Evolutionary conservation across 2,888 invertebrate species (phyloP), one percentile per base, ranked within the genome.

Genomic region (Crepidodera aurea): DNA sequence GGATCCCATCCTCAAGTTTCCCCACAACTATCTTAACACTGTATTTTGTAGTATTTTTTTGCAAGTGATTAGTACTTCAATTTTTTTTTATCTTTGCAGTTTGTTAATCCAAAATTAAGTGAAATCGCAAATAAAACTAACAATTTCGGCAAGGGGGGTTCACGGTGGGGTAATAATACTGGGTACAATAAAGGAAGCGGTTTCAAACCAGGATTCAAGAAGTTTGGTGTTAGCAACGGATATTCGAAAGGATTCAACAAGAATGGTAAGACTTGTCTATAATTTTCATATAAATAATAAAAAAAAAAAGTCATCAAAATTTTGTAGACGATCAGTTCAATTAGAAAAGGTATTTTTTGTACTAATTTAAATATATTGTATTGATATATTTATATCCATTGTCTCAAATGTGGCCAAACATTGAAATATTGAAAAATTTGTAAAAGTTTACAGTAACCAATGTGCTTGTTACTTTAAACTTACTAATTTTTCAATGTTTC

Each of bases 51-150:
- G 6, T 39, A 15, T 29, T 68, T 60, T 39, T 64, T 61, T 18
- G 1, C 13, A 48, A 55, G 10, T 18, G n/a, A 29, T n/a, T 15
- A 37, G 22, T 51, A 16, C 4, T 32, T 13, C 7, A 27, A 15
- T 1, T 70, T 44, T 64, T 61, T 44, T 65, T 62, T 53, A 63
- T 55, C 62, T 68, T 77, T 74, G 76, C 85, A 87, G 90, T 88
- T 89, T 69, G 86, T 96, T 60, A 93, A 92, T 78, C 94, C 94
- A 51, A 92, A 94, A 78, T 84, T 96, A 40, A 86, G 88, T 75
- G 91, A 92, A 73, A 86, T 94, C 84, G 91, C 91, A 4, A 86
- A 86, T 69, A 86, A 88, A 69, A 80, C 79, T 37, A 84, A 84
- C 37, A 87, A 86, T 64, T 86, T 85, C 48, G 88, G 88, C 39